Conservation (phyloP, 2,797 vertebrate species). For the Manis pentadactyla region DNA sequence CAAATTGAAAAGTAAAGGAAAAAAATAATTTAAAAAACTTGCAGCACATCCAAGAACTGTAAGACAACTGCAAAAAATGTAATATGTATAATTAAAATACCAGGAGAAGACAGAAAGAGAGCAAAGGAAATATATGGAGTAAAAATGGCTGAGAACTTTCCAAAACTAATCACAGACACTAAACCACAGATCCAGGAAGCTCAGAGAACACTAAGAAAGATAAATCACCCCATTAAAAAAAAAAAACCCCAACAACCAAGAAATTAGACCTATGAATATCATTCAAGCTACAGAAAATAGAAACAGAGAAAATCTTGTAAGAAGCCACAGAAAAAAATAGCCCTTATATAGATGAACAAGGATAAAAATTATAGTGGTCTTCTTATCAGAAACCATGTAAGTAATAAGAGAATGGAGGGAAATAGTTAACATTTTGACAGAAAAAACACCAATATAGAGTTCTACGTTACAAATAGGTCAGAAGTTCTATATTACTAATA, state of each 20-base stretch:
- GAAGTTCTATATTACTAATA: background rate
- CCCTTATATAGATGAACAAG: background rate
- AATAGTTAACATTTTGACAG: background rate
- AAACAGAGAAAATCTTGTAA: slow-evolving; percentile 13
- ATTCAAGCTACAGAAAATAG: background rate
- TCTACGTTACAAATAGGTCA: background rate
- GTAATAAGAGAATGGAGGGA: background rate
- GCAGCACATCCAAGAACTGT: background rate
- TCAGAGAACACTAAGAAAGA: background rate
- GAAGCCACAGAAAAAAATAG: background rate
- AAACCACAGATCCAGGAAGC: background rate
- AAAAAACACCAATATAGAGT: background rate
- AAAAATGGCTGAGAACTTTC: background rate
- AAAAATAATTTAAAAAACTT: background rate
- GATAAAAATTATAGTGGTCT: background rate
- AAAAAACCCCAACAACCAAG: background rate
- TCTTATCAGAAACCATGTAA: background rate
- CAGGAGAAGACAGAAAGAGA: background rate
- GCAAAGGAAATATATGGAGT: background rate
- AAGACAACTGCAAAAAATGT: background rate
- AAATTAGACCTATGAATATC: background rate
- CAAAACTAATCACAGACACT: background rate
- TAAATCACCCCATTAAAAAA: background rate
- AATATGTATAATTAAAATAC: background rate
- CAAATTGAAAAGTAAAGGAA: background rate